Conservation (phyloP, 2,113 vertebrate genomes). For the Pseudonaja textilis region DNA sequence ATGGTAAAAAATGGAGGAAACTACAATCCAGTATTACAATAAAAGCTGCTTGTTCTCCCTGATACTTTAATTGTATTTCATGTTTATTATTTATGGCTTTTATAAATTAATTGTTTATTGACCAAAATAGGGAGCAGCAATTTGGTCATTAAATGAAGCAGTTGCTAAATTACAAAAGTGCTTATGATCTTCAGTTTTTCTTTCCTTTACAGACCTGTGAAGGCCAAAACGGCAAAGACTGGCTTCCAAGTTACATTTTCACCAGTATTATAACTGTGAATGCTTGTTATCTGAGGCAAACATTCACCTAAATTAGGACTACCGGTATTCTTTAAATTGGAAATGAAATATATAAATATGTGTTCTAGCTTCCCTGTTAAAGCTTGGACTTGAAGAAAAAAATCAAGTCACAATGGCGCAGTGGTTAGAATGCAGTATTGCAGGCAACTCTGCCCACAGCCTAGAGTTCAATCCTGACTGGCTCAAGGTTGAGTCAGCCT, state of each 20-base stretch:
- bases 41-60: neutral
- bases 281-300: neutral
- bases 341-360: neutral
- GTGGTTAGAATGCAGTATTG: neutral
- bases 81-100: neutral
- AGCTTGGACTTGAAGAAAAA: neutral
- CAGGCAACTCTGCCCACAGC: neutral
- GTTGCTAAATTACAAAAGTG: neutral
- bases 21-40: neutral
- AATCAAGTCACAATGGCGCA: neutral
- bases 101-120: neutral
- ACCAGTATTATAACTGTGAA: neutral
- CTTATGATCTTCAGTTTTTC: neutral
- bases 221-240: neutral
- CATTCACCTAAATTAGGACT: neutral
- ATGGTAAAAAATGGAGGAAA: neutral
- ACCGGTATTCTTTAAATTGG: neutral
- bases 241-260: neutral
- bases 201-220: neutral
- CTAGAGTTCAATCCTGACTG: neutral
- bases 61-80: neutral
- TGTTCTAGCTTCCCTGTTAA: neutral
- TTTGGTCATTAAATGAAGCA: neutral
- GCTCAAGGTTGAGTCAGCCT: neutral
- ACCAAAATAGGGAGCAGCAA: neutral